These are phyloP conservation scores for Helicoverpa assulta DNA, from an alignment of 2,888 invertebrate species.

Conservation along the genomic window DNA sequence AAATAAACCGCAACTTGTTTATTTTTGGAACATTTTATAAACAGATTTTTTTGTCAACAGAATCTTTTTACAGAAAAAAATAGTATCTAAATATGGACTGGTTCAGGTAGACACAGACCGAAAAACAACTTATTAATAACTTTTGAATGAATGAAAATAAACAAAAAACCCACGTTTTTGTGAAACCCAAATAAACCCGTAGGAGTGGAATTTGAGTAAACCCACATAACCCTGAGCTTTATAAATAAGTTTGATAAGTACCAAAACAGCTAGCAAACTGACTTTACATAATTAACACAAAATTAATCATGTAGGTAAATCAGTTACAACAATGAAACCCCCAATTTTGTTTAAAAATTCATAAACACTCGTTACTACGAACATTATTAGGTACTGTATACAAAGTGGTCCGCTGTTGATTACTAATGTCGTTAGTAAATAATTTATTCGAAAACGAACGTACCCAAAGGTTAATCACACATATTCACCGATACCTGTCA, in stretches of 20 bases:
- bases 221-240: background rate
- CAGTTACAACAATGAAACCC: background rate
- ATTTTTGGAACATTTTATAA: no score
- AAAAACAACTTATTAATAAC: no score
- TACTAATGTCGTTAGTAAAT: conserved; percentile 14
- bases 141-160: no score
- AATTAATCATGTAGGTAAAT: background rate
- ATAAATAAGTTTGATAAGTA: background rate
- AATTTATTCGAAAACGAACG: background rate
- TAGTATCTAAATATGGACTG: no score
- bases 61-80: no score
- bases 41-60: no score
- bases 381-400: background rate
- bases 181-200: background rate
- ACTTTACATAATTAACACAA: background rate
- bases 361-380: background rate
- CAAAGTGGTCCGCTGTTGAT: conserved; percentile 2
- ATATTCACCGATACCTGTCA: conserved; percentile 14
- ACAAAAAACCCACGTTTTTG: background rate
- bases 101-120: no score
- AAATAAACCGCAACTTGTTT: no score
- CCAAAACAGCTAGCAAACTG: background rate
- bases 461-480: conserved; percentile 20
- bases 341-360: background rate
- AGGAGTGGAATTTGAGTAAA: background rate